These are phyloP conservation scores for Sebastes trivittatus DNA, from an alignment of 2,797 vertebrate genomes.

Conservation along the genomic window DNA sequence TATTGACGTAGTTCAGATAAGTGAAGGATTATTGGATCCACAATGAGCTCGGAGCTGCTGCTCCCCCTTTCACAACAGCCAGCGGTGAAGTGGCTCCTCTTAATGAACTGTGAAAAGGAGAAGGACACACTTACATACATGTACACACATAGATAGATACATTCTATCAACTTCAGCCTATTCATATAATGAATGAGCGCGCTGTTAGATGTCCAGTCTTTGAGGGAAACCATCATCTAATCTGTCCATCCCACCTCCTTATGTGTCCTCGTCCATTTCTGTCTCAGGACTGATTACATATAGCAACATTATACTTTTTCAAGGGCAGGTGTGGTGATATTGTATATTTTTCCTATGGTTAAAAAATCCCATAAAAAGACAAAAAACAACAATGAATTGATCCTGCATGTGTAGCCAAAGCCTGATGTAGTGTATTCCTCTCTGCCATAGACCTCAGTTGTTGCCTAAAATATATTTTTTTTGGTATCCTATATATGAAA, in stretches of 20 bases:
- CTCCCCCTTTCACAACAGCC: conserved; percentile 47
- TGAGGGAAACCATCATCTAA: not conserved
- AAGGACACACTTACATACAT: conserved; percentile 29
- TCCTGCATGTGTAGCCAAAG: not conserved
- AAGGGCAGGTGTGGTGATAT: not conserved
- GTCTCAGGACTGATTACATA: not conserved
- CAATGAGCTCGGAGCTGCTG: conserved; percentile 66
- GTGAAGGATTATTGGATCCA: conserved; percentile 73
- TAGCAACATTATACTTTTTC: not conserved
- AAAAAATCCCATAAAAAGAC: not conserved
- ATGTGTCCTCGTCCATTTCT: not conserved
- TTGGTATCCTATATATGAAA: not conserved
- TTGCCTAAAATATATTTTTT: not conserved
- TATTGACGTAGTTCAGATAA: conserved; percentile 66
- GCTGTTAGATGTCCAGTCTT: not conserved
- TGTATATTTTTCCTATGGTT: not conserved
- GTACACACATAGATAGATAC: not conserved
- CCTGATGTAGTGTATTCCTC: not conserved
- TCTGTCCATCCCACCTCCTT: not conserved
- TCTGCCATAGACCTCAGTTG: not conserved
- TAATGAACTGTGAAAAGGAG: conserved; percentile 59
- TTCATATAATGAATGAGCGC: not conserved
- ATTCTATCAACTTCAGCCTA: not conserved
- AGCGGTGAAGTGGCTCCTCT: conserved; percentile 58
- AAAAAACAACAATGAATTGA: not conserved